Evolutionary conservation across 2,113 vertebrate genomes (phyloP).

Genomic region (Lophotis ruficrista): DNA sequence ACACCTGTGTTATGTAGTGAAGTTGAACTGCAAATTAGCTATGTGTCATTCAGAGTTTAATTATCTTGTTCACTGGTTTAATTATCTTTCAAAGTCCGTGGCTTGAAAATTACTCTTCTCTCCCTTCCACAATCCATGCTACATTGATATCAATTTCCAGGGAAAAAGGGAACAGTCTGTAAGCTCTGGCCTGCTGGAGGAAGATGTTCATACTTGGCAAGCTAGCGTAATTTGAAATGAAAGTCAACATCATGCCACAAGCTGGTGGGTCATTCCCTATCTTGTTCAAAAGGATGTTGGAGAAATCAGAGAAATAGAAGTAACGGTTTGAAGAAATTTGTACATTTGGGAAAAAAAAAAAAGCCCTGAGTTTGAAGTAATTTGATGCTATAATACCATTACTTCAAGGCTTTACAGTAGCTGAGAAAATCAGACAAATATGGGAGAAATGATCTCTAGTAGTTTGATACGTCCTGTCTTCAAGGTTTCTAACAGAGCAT

Average conservation of each 20-base stretch:
- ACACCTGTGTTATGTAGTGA: background rate
- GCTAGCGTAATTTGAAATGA: background rate
- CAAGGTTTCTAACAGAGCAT: background rate
- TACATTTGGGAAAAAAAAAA: background rate
- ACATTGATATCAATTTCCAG: background rate
- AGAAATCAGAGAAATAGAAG: background rate
- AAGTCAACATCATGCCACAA: background rate
- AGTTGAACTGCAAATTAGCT: background rate
- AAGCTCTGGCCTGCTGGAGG: background rate
- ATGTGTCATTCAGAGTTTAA: background rate
- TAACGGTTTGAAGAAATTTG: background rate
- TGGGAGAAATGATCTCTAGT: background rate
- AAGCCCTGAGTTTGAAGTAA: background rate
- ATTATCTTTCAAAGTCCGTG: background rate
- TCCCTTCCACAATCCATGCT: background rate
- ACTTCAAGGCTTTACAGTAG: background rate
- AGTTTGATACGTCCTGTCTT: background rate
- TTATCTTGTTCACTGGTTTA: constrained; percentile 18
- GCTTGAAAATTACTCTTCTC: background rate
- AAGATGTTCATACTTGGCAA: background rate
- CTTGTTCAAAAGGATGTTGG: background rate
- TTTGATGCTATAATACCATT: background rate
- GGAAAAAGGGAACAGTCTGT: background rate
- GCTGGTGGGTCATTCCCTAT: background rate
- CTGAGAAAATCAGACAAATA: background rate